Conservation (phyloP, 2,888 invertebrate species). For the Netelia melanura region DNA sequence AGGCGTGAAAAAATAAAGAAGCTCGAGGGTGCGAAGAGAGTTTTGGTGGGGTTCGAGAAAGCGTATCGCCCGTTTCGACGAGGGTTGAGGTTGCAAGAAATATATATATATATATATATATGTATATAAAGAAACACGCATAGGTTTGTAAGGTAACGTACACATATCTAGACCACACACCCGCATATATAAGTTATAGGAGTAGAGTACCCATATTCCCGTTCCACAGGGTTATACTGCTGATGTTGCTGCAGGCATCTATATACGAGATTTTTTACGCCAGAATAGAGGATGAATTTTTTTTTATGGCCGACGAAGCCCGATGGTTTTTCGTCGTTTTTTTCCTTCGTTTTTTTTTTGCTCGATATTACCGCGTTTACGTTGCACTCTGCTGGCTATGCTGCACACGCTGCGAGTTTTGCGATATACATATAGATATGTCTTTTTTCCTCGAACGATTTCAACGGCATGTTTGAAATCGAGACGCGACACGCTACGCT, state of each 20-base stretch:
- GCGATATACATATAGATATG: not conserved
- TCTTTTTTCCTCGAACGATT: slow-evolving; percentile 15
- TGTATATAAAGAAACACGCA: not conserved
- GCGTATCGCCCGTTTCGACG: slow-evolving; percentile 36
- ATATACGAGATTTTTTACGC: slow-evolving; percentile 57
- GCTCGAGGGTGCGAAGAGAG: slow-evolving; percentile 58
- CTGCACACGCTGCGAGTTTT: not conserved
- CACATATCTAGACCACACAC: slow-evolving; percentile 13
- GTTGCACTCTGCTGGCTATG: slow-evolving; percentile 19
- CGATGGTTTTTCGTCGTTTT: slow-evolving; percentile 14
- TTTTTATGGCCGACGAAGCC: slow-evolving; percentile 51
- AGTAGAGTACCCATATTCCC: slow-evolving; percentile 20
- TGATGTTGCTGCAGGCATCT: slow-evolving; percentile 42
- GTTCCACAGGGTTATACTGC: slow-evolving; percentile 25
- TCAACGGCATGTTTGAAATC: slow-evolving; percentile 18
- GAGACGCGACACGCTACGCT: not conserved
- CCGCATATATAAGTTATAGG: not conserved
- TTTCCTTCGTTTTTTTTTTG: slow-evolving; percentile 6
- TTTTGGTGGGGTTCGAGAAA: slow-evolving; percentile 34
- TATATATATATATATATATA: not conserved
- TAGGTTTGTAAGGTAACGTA: not conserved
- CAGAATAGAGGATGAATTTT: slow-evolving; percentile 57
- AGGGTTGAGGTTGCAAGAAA: slow-evolving; percentile 40
- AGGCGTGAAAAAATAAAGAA: slow-evolving; percentile 61
- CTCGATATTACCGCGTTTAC: slow-evolving; percentile 48